Conservation (phyloP, 2,888 invertebrate genomes). For the Cantharis rustica region DNA sequence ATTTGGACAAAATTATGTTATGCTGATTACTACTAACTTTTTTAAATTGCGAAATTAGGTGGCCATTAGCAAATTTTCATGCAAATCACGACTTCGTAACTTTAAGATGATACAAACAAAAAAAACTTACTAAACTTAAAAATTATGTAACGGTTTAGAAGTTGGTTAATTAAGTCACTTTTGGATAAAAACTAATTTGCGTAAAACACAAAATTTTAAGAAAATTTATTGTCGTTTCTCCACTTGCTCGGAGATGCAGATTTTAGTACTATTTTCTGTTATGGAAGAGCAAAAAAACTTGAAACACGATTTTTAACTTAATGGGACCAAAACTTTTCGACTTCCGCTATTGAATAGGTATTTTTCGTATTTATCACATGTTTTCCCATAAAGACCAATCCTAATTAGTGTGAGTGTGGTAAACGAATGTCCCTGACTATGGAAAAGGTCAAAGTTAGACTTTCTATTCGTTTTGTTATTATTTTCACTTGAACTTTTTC, state of each 20-base stretch:
- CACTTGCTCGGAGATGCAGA: not conserved
- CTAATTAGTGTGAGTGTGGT: not conserved
- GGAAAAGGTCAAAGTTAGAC: not conserved
- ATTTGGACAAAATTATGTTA: not conserved
- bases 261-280: too few species aligned
- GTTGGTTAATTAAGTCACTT: not conserved
- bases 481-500: not conserved
- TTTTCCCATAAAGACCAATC: not conserved
- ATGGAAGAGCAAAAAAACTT: not conserved
- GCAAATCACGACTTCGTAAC: not conserved
- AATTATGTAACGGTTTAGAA: not conserved
- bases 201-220: not conserved
- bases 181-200: not conserved
- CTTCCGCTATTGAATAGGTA: not conserved
- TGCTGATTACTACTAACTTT: not conserved
- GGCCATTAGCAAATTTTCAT: not conserved
- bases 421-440: not conserved
- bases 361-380: not conserved
- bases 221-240: not conserved
- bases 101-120: not conserved
- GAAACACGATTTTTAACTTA: not conserved
- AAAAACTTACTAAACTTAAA: not conserved
- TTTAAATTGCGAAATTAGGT: not conserved
- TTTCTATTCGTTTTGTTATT: not conserved
- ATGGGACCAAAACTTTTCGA: not conserved